phyloP scores from a whole-genome alignment of 2,797 vertebrate species.

The Notoglanidium macrostoma region DNA sequence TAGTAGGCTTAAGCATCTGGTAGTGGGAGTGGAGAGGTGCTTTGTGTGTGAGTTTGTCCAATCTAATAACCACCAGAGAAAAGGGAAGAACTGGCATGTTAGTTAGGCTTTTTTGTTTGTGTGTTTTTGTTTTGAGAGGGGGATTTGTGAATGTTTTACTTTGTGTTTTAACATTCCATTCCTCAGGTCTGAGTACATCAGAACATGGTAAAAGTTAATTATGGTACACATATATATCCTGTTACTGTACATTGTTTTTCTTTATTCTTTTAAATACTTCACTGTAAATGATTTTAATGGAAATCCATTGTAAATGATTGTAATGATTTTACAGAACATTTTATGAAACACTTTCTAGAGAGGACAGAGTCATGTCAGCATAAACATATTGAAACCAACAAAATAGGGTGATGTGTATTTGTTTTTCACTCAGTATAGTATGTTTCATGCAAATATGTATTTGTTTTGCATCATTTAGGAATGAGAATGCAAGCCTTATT shows the following conservation, averaged over 20 bases:
- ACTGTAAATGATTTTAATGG: not conserved
- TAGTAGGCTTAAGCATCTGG: slow-evolving; percentile 45
- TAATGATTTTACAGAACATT: slow-evolving; percentile 14
- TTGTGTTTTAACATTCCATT: slow-evolving; percentile 23
- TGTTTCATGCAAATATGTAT: not conserved
- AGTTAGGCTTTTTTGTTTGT: not conserved
- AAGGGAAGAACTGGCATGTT: not conserved
- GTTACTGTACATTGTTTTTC: slow-evolving; percentile 8
- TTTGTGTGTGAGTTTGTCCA: slow-evolving; percentile 36
- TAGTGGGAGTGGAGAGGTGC: slow-evolving; percentile 35
- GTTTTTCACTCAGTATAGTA: not conserved
- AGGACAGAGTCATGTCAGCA: not conserved
- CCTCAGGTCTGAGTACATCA: not conserved
- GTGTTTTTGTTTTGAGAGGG: not conserved
- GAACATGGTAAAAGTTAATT: slow-evolving; percentile 5
- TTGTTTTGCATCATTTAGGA: not conserved
- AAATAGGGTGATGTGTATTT: not conserved
- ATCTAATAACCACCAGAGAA: slow-evolving; percentile 1
- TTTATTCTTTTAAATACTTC: not conserved
- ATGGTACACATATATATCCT: not conserved
- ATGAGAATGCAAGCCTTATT: not conserved
- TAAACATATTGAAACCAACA: slow-evolving; percentile 21
- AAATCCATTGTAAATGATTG: slow-evolving; percentile 8
- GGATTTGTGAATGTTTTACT: not conserved
- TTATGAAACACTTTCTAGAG: slow-evolving; percentile 21